These are phyloP conservation scores for Anthrax anthrax DNA, from an alignment of 2,888 invertebrate genomes.

Conservation along the genomic window DNA sequence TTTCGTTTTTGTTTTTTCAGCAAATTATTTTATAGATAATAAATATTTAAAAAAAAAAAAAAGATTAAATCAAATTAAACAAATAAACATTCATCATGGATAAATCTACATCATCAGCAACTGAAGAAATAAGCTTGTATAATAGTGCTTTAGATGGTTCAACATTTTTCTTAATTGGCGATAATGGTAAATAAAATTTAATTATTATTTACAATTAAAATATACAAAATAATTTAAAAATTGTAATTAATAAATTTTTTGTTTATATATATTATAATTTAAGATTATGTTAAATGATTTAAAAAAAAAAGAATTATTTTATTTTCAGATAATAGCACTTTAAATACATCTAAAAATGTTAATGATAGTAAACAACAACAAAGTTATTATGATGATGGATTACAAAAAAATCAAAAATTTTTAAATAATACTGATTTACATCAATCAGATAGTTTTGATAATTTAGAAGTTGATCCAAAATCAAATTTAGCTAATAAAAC, in stretches of 20 bases:
- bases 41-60: background rate
- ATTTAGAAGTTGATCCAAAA: slow-evolving; percentile 32
- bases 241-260: no score
- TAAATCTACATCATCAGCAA: slow-evolving; percentile 5
- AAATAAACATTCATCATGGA: slow-evolving; percentile 4
- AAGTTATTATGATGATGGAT: slow-evolving; percentile 11
- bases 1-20: no score
- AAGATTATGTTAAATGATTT: no score
- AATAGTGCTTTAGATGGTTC: slow-evolving; percentile 27
- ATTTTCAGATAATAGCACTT: slow-evolving; percentile 20
- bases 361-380: slow-evolving; percentile 8
- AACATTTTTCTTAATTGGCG: slow-evolving; percentile 21
- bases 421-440: no score
- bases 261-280: no score
- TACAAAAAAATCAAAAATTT: slow-evolving; percentile 16
- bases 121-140: slow-evolving; percentile 20
- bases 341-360: slow-evolving; percentile 15
- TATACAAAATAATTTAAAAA: no score
- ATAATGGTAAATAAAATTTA: slow-evolving; percentile 16
- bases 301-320: no score
- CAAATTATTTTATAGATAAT: no score
- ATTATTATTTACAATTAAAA: no score
- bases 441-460: slow-evolving; percentile 18
- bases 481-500: slow-evolving; percentile 33
- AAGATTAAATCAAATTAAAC: background rate